phyloP scores from a whole-genome alignment of 2,113 vertebrate species.

The Dolichallabes microphthalmus region DNA sequence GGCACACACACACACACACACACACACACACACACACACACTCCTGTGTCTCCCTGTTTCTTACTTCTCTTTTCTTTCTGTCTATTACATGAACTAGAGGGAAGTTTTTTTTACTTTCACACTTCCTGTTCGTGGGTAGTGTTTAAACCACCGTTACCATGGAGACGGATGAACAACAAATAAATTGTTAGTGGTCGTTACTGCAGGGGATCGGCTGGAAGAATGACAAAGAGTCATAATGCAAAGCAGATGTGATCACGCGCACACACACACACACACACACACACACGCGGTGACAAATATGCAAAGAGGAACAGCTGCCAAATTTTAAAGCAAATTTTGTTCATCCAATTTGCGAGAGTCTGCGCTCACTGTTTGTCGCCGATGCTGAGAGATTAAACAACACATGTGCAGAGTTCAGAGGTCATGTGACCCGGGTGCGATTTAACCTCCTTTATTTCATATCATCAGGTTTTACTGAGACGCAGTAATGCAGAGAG shows the following conservation, averaged over 20 bases:
- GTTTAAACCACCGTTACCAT: constrained; percentile 32
- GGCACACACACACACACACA: constrained; percentile 48
- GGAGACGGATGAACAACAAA: constrained; percentile 26
- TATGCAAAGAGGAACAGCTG: constrained; percentile 40
- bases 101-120: constrained; percentile 37
- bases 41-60: constrained; percentile 44
- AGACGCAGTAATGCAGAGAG: not conserved
- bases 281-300: constrained; percentile 13
- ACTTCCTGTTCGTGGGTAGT: constrained; percentile 9
- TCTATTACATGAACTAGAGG: not conserved
- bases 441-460: not conserved
- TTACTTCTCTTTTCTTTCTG: constrained; percentile 47
- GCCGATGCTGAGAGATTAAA: not conserved
- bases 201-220: not conserved
- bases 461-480: not conserved
- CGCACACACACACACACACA: constrained; percentile 25
- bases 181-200: constrained; percentile 2
- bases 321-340: constrained; percentile 9
- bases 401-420: not conserved
- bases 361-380: not conserved
- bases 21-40: constrained; percentile 26
- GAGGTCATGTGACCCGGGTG: not conserved
- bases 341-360: constrained; percentile 11
- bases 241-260: constrained; percentile 54
- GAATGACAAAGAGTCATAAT: constrained; percentile 36